Percentiles rank a stretch among this genome's conserved stretches.
phyloP scores from a whole-genome alignment of 2,888 invertebrate species.

The Agelastica alni region DNA sequence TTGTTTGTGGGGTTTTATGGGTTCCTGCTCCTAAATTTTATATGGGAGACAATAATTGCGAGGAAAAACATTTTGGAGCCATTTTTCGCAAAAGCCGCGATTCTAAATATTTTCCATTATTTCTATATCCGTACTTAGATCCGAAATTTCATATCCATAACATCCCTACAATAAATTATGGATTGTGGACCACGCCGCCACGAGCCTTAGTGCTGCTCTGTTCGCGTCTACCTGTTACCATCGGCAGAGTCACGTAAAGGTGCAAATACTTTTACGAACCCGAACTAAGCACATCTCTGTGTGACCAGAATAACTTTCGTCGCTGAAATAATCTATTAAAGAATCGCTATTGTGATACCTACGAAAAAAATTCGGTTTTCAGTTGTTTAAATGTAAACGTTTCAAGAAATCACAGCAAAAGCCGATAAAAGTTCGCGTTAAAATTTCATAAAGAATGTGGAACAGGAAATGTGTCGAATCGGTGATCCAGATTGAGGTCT shows the following conservation, averaged over 20 bases:
- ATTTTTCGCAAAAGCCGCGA: no score
- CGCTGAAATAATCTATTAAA: constrained; percentile 9
- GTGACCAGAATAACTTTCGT: constrained; percentile 28
- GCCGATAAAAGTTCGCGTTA: neutral
- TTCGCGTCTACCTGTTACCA: constrained; percentile 13
- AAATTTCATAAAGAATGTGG: constrained; percentile 9
- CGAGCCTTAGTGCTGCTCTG: constrained; percentile 16
- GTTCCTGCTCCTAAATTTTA: neutral
- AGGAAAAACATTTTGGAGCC: no score
- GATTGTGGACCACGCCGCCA: no score
- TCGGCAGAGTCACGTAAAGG: constrained; percentile 29
- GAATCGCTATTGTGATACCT: neutral
- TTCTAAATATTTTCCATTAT: no score
- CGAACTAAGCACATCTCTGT: constrained; percentile 11
- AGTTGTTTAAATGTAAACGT: neutral
- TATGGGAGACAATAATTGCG: neutral
- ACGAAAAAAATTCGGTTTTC: neutral
- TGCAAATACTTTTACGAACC: constrained; percentile 24
- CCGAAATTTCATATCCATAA: neutral
- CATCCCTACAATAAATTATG: no score
- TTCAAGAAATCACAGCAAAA: neutral
- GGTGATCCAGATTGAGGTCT: constrained; percentile 10
- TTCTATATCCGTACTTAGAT: no score
- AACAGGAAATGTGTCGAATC: constrained; percentile 2
- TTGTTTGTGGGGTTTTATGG: neutral